Evolutionary conservation across 2,113 vertebrate species (phyloP).

Genomic region (Oryzias celebensis): DNA sequence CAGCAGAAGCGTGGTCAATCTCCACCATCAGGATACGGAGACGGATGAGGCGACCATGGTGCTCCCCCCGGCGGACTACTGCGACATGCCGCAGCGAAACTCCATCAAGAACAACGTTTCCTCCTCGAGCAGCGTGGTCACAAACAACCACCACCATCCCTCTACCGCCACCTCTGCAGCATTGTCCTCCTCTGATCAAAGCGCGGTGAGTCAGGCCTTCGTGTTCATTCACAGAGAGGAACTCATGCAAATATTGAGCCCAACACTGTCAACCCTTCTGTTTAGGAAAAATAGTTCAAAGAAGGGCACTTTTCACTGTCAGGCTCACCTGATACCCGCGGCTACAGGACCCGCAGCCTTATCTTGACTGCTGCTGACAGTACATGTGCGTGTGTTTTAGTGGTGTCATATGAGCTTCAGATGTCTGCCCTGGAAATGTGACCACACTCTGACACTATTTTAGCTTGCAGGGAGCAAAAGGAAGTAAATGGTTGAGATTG

Average conservation of each 20-base stretch:
- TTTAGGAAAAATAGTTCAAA: background rate
- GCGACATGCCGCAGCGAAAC: constrained; percentile 46
- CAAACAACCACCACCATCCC: constrained; percentile 46
- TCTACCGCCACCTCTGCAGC: constrained; percentile 37
- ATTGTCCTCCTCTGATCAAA: constrained; percentile 51
- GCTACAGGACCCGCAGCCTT: constrained; percentile 39
- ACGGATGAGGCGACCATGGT: constrained; percentile 78
- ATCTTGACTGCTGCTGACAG: constrained; percentile 32
- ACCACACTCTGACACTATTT: constrained; percentile 23
- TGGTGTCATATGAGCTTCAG: constrained; percentile 40
- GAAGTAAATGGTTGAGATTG: background rate
- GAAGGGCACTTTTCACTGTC: background rate
- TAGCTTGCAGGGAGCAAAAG: background rate
- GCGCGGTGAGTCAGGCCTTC: constrained; percentile 59
- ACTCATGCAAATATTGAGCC: background rate
- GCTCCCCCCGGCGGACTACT: constrained; percentile 89
- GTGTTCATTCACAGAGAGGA: too few species aligned
- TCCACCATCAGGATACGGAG: constrained; percentile 82
- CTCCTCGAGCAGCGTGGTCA: constrained; percentile 3
- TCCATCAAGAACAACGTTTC: constrained; percentile 23
- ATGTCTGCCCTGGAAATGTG: constrained; percentile 29
- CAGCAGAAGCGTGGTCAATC: constrained; percentile 88
- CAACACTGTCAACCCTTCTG: background rate
- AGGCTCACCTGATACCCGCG: constrained; percentile 31
- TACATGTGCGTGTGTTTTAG: background rate